Evolutionary conservation across 2,888 invertebrate genomes (phyloP), one percentile per base, ranked within the genome.

Genomic region (Drosophila kanekoi): DNA sequence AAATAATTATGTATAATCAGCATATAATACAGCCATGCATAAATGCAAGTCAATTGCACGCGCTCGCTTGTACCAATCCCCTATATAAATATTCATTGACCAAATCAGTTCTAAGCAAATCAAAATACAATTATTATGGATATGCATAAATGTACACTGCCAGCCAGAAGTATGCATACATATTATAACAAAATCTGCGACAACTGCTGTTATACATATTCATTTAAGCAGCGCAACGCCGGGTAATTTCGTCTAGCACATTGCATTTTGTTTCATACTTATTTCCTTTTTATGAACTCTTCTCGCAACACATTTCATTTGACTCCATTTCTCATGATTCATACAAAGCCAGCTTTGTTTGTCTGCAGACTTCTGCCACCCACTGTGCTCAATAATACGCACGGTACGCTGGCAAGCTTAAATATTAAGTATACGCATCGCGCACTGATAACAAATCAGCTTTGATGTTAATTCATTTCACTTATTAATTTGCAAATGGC

Each of bases 1-100:
- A 77, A 73, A 77, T 79, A 84, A 81, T 81, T 58, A 76, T 60
- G 56, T 65, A 49, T 48, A 57, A 65, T 67, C 61, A 48, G 47
- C 20, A 52, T 53, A 54, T 37, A 48, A 14, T 4, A 10, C 14
- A 49, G 11, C 13, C 60, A 45, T 63, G 49, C 45, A 66, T 54
- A 57, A 57, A 61, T 54, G 47, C 51, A 58, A 63, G 44, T 60
- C 41, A 48, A 77, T 67, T 62, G 47, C 43, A 45, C 38, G 23
- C 59, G 45, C 38, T 44, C 47, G 18, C 40, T 43, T 56, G 53
- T 57, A 43, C 41, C 18, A 43, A 43, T 49, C 56, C 67, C 66
- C 76, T 5, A 57, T 61, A 68, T 71, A 71, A 77, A 76, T 72
- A 68, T 61, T 51, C 49, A 61, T 40, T 57, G 43, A 35, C 32